A percentile compares a stretch with the other conserved stretches of the same genome.
phyloP scores from a whole-genome alignment of 2,113 vertebrate species.

The Cyrtonyx montezumae region DNA sequence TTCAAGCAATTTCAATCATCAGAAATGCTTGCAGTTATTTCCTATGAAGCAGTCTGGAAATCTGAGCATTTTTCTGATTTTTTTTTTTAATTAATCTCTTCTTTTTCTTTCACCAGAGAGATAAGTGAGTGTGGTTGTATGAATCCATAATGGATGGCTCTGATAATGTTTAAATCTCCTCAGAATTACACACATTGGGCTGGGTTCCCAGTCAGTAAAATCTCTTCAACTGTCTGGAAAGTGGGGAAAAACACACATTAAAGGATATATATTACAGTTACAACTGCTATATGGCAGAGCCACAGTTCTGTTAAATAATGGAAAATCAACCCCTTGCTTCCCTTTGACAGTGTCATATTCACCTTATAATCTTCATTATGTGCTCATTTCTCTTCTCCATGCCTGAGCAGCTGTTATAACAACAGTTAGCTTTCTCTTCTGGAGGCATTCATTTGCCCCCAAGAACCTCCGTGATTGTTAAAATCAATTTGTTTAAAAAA shows the following conservation, averaged over 20 bases:
- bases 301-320: not conserved
- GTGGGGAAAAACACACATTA: not conserved
- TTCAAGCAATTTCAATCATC: not conserved
- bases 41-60: not conserved
- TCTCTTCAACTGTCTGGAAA: not conserved
- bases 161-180: conserved; percentile 29
- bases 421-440: not conserved
- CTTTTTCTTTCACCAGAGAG: not conserved
- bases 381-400: not conserved
- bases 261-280: not conserved
- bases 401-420: not conserved
- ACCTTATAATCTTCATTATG: not conserved
- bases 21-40: conserved; percentile 5
- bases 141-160: not conserved
- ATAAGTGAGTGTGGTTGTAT: not conserved
- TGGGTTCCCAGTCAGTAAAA: conserved; percentile 19
- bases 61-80: not conserved
- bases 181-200: not conserved
- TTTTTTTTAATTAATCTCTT: not conserved
- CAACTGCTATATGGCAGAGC: not conserved
- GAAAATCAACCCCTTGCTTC: not conserved
- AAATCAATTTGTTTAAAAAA: not conserved
- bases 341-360: not conserved
- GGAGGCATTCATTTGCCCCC: not conserved
- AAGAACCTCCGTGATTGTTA: not conserved